These are phyloP conservation scores for Pluvialis apricaria DNA, from an alignment of 2,113 vertebrate genomes.

Conservation along the genomic window DNA sequence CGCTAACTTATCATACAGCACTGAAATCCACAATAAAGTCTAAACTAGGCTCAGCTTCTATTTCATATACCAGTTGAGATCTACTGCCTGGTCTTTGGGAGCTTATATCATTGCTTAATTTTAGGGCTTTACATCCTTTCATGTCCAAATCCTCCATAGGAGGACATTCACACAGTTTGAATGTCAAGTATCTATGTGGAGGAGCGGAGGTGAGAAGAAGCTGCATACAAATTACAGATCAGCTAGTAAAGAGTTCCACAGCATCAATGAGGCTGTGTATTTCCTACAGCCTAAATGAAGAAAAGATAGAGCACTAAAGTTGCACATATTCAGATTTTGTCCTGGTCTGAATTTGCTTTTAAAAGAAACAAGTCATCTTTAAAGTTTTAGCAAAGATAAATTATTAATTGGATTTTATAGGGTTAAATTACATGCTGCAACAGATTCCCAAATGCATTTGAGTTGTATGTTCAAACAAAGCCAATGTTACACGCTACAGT, in stretches of 20 bases:
- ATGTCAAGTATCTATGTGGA: not conserved
- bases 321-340: not conserved
- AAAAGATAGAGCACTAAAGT: not conserved
- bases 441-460: not conserved
- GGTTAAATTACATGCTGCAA: not conserved
- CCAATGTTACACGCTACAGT: not conserved
- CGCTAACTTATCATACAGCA: not conserved
- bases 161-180: not conserved
- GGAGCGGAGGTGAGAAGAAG: not conserved
- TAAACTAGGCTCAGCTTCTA: not conserved
- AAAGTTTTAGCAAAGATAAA: not conserved
- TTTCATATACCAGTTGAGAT: not conserved
- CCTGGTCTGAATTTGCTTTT: not conserved
- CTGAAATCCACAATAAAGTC: not conserved
- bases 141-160: not conserved
- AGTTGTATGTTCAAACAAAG: not conserved
- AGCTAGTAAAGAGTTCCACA: not conserved
- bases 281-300: not conserved
- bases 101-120: not conserved
- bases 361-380: not conserved
- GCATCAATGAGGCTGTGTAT: not conserved
- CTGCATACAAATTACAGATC: not conserved
- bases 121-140: not conserved
- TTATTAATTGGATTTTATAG: not conserved
- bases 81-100: not conserved